Evolutionary conservation across 2,888 invertebrate species (phyloP).

Genomic region (Furcula furcula): DNA sequence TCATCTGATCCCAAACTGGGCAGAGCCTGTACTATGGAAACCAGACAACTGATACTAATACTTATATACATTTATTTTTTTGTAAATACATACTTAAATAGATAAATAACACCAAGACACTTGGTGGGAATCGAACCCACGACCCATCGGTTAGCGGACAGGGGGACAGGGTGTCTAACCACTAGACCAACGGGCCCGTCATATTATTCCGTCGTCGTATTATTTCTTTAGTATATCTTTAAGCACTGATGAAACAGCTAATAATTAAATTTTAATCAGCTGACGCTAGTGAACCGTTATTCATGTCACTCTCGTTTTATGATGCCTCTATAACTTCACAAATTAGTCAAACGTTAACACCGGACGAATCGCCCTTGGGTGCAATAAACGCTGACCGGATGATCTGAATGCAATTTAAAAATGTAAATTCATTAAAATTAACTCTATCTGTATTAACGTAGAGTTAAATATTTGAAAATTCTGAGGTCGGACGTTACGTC

Average conservation of each 20-base stretch:
- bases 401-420: slow-evolving; percentile 63
- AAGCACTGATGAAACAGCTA: slow-evolving; percentile 15
- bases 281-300: slow-evolving; percentile 58
- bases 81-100: too few species aligned
- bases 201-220: too few species aligned
- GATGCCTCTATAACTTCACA: slow-evolving; percentile 71
- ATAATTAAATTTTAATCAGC: slow-evolving; percentile 47
- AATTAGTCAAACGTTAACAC: slow-evolving; percentile 79
- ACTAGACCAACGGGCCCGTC: too few species aligned
- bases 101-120: too few species aligned
- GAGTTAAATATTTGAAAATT: slow-evolving; percentile 19
- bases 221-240: too few species aligned
- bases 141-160: too few species aligned
- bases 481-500: slow-evolving; percentile 7
- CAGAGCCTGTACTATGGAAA: too few species aligned
- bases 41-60: too few species aligned
- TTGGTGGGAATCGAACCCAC: too few species aligned
- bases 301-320: slow-evolving; percentile 56
- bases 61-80: too few species aligned
- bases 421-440: slow-evolving; percentile 14
- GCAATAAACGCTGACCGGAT: slow-evolving; percentile 74
- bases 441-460: slow-evolving; percentile 19
- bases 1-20: too few species aligned
- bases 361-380: slow-evolving; percentile 67
- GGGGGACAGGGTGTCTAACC: too few species aligned